Percentiles rank a stretch among this genome's conserved stretches.
These are phyloP conservation scores for Nycteola revayana DNA, from an alignment of 2,888 invertebrate species.

Conservation along the genomic window DNA sequence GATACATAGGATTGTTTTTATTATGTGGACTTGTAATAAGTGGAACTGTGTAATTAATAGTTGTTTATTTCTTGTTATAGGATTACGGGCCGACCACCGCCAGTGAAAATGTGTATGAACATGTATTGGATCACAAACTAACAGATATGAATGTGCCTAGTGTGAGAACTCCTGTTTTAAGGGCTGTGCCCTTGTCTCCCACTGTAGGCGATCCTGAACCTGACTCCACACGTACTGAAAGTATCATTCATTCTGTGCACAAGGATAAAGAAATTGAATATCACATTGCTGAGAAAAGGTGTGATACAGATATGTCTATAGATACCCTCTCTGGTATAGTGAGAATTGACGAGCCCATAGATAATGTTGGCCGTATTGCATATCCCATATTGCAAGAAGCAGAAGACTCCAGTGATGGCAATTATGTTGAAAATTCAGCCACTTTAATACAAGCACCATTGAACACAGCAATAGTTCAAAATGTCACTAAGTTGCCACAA, in stretches of 20 bases:
- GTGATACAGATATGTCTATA: conserved; percentile 66
- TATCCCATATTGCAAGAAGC: conserved; percentile 70
- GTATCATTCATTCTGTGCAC: conserved; percentile 66
- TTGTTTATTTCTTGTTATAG: conserved; percentile 54
- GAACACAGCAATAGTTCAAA: conserved; percentile 72
- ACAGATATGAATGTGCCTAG: conserved; percentile 73
- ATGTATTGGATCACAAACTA: conserved; percentile 75
- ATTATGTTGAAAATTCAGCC: conserved; percentile 65
- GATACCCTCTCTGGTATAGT: conserved; percentile 69
- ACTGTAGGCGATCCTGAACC: conserved; percentile 68
- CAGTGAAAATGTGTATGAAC: conserved; percentile 75
- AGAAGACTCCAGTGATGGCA: conserved; percentile 65
- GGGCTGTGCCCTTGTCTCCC: conserved; percentile 66
- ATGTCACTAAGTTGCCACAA: conserved; percentile 72
- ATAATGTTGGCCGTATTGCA: conserved; percentile 63
- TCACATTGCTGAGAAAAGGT: conserved; percentile 64
- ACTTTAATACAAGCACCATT: conserved; percentile 70
- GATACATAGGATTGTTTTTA: too few relatives aligned
- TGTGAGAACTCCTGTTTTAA: conserved; percentile 70
- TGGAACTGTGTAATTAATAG: too few relatives aligned
- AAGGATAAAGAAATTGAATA: conserved; percentile 71
- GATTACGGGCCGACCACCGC: conserved; percentile 81
- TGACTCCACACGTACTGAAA: conserved; percentile 74
- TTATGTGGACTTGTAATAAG: not conserved
- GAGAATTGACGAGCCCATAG: conserved; percentile 67